Percentiles rank a stretch among this genome's conserved stretches.
phyloP scores from a whole-genome alignment of 2,797 vertebrate genomes.

The Melanotaenia pygmaea region DNA sequence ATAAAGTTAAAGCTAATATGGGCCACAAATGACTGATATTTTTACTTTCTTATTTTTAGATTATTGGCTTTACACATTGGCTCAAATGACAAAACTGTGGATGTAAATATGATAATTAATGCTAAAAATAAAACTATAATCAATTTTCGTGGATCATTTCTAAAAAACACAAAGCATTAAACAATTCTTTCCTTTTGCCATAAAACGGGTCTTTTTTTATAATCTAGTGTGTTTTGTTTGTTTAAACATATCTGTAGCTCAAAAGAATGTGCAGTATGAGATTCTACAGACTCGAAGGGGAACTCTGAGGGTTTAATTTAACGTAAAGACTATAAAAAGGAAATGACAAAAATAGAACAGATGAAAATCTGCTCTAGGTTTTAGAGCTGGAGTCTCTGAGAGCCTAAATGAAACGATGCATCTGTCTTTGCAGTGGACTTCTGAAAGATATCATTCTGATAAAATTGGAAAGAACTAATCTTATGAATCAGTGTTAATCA shows the following conservation, averaged over 20 bases:
- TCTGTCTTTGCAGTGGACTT: neutral
- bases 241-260: neutral
- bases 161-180: neutral
- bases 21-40: slow-evolving; percentile 12
- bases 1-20: slow-evolving; percentile 18
- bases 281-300: neutral
- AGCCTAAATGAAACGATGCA: neutral
- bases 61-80: neutral
- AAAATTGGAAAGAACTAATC: neutral
- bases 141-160: neutral
- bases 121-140: slow-evolving; percentile 1
- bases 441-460: neutral
- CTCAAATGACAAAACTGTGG: neutral
- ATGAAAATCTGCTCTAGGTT: neutral
- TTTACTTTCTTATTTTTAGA: neutral
- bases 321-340: neutral
- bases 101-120: neutral
- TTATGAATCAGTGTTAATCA: neutral
- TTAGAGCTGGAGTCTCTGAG: slow-evolving; percentile 2
- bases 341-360: slow-evolving; percentile 14
- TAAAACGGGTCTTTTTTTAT: neutral
- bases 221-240: neutral
- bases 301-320: neutral
- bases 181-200: neutral
- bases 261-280: neutral